Percentiles rank a stretch among this genome's conserved stretches.
These are phyloP conservation scores for Drosophila ustulata DNA, from an alignment of 2,888 invertebrate genomes.

Conservation along the genomic window DNA sequence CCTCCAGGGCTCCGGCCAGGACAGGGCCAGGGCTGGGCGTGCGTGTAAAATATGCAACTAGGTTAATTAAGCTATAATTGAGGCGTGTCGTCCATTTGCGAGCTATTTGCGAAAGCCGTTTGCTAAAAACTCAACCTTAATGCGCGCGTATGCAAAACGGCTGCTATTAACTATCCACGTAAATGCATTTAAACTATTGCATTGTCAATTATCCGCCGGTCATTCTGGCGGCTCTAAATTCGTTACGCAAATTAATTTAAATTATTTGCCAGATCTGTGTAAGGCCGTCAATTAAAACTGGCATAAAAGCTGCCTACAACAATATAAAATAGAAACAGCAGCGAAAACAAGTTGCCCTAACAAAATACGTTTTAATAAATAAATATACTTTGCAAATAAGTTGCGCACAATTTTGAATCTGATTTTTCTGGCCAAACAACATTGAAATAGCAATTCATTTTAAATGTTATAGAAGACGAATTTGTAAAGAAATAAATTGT, in stretches of 20 bases:
- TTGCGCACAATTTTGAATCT: not conserved
- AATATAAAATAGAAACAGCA: conserved; percentile 8
- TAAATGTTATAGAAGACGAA: too few relatives aligned
- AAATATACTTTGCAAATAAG: not conserved
- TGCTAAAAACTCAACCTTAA: conserved; percentile 15
- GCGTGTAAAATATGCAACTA: conserved; percentile 75
- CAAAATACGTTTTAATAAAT: not conserved
- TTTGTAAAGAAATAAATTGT: too few relatives aligned
- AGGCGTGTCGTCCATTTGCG: conserved; percentile 46
- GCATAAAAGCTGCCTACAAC: conserved; percentile 41
- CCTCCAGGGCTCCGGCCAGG: conserved; percentile 13
- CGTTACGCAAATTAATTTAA: conserved; percentile 68
- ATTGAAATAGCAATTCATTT: too few relatives aligned
- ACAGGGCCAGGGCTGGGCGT: conserved; percentile 19
- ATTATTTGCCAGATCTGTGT: conserved; percentile 59
- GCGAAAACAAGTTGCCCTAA: not conserved
- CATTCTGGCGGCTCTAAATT: conserved; percentile 60
- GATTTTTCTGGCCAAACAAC: not conserved
- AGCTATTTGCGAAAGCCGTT: conserved; percentile 11
- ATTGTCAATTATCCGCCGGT: conserved; percentile 59
- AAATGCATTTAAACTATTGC: conserved; percentile 63
- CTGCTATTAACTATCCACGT: conserved; percentile 21
- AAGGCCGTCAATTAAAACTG: conserved; percentile 62
- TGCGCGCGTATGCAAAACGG: not conserved
- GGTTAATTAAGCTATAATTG: conserved; percentile 80